Evolutionary conservation across 1,140 invertebrate species (phyloP), one percentile per base, ranked within the genome.

Genomic region (Chrysomallon squamiferum): DNA sequence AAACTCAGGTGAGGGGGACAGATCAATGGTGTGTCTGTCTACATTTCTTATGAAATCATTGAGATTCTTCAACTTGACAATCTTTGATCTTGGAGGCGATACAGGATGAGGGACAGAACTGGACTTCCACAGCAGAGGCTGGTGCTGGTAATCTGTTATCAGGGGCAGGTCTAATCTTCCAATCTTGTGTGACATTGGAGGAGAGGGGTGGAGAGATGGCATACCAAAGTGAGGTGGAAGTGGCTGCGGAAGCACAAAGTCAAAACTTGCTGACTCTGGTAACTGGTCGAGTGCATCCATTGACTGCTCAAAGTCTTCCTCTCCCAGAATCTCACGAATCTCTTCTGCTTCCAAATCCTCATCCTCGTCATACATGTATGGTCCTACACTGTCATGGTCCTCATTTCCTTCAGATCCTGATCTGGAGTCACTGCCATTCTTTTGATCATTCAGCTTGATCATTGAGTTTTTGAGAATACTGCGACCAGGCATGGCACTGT

Each of bases 241-340:
- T 11, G 74, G 74, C 52, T 76, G 74, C 11, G 68, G 79, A 9
- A 81, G 66, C 35, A 81, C 70, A 68, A 81, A 81, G 58, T 81
- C 79, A 75, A 81, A 81, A 65, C 79, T 81, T 13, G 79, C 73
- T 1, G 77, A 78, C 59, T 81, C 79, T 4, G 75, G 71, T 32
- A 81, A 66, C 27, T 81, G 72, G 71, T 81, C 77, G 20, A 81
- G 61, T n/a, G 72, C 74, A 38, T 81, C 79, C 56, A 77, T 65
- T 4, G 74, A 75, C 35, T 72, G 66, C 56, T 69, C 74, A 11
- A 69, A 62, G 25, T 74, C 78, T 50, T 59, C 66, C 25, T 73
- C 74, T 30, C 72, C 65, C 27, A 82, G 69, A 43, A 82, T 82
- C 50, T 82, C 74, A 27, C 75, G 71, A 52, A 82, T 78, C 66